phyloP scores from a whole-genome alignment of 2,797 vertebrate species.

The Mormyrus hasselquistii region DNA sequence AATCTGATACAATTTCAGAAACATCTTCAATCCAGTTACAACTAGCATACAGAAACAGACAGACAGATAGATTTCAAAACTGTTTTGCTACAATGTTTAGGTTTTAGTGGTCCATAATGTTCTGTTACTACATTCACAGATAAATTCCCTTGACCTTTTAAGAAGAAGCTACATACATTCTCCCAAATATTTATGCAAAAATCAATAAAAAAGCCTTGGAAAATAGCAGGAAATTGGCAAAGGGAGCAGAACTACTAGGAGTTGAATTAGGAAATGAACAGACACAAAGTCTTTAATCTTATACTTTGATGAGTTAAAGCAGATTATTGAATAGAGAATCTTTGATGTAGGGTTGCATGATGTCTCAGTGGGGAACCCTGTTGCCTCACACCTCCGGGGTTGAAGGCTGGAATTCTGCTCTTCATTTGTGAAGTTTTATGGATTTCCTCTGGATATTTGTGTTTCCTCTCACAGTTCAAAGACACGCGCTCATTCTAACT shows the following conservation, averaged over 20 bases:
- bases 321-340: constrained; percentile 4
- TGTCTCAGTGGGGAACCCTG: not conserved
- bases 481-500: not conserved
- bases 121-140: not conserved
- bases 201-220: not conserved
- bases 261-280: not conserved
- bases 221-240: not conserved
- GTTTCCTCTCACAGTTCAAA: not conserved
- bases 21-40: not conserved
- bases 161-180: not conserved
- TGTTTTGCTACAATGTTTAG: not conserved
- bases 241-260: not conserved
- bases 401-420: not conserved
- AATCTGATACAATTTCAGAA: not conserved
- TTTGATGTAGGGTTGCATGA: not conserved
- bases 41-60: not conserved
- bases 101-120: not conserved
- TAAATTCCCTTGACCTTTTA: not conserved
- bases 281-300: constrained; percentile 5
- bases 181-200: not conserved
- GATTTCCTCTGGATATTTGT: constrained; percentile 4
- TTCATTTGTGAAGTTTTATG: not conserved
- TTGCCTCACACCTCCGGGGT: not conserved
- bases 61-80: not conserved
- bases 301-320: not conserved